Base-by-base conservation (phyloP, 2,113 vertebrate species). In the Marcusenius ussheri region DNA sequence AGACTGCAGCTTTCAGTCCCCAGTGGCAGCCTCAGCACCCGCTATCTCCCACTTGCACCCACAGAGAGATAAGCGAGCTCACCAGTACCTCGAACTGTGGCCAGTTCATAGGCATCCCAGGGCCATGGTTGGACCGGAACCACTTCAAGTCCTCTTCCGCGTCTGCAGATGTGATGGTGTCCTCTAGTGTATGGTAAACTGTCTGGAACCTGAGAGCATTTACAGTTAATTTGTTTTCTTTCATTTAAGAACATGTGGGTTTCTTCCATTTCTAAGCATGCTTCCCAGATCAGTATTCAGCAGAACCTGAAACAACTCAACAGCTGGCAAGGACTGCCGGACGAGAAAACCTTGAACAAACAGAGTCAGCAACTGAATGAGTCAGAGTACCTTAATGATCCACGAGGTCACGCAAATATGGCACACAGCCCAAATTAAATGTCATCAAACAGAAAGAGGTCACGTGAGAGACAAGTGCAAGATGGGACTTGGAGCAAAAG, bases 21-120 rank as follows among this genome's bases (percentile, higher is more conserved):
- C 9, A 66, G 9, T 3, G n/a, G n/a, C n/a, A 27, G 62, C 62
- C 9, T 9, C 62, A 70, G 62, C 27, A 31, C 15, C 62, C 1
- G 62, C 62, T 2, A 70, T 13, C 62, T 70, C 62, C 27, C 27
- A 70, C n/a, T 19, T 80, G n/a, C 17, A 17, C 35, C 15, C 35
- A 39, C 13, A 80, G 13, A 80, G 1, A 80, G 31, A 80, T 0
- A 2, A 42, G 35, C 1, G 5, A 56, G 42, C 56, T 13, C 19
- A 74, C 5, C 58, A 15, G 92, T 96, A 99, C 98, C 98, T 99
- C 98, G 94, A 99, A 99, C 93, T 98, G 97, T 1, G 98, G 98
- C 98, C 98, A 99, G 94, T 97, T 99, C 98, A 99, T 99, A 27
- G 97, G 96, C 98, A 99, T 99, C 91, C 97, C 98, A 0, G 98